Percentiles rank a stretch among this genome's conserved stretches.
Conservation (phyloP, 2,797 vertebrate species). For the Pygocentrus nattereri region DNA sequence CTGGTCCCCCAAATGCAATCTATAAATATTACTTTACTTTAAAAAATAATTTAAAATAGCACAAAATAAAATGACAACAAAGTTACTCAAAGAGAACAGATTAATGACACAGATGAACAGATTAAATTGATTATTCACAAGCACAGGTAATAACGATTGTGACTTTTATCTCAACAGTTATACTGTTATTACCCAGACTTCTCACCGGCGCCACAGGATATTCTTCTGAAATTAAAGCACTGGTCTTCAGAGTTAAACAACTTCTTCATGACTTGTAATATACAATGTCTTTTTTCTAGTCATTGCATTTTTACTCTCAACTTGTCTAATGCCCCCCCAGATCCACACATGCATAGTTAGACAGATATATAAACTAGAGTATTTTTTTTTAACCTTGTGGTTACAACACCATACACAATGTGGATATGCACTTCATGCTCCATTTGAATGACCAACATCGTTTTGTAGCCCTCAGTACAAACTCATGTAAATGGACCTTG, state of each 20-base stretch:
- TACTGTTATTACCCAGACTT: constrained; percentile 7
- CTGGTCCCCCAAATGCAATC: background rate
- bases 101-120: too few relatives aligned
- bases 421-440: background rate
- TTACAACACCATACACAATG: too few relatives aligned
- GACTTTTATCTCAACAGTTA: background rate
- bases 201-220: background rate
- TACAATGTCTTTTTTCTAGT: background rate
- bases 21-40: too few relatives aligned
- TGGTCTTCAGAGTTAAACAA: background rate
- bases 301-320: too few relatives aligned
- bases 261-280: background rate
- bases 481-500: background rate
- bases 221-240: background rate
- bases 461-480: constrained; percentile 13
- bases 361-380: too few relatives aligned
- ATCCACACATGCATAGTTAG: too few relatives aligned
- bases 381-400: too few relatives aligned
- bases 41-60: background rate
- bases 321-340: too few relatives aligned
- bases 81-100: too few relatives aligned
- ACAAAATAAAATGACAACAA: background rate
- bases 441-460: background rate
- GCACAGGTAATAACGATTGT: too few relatives aligned
- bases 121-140: background rate